Evolutionary conservation across 2,888 invertebrate genomes (phyloP).

Genomic region (Synergus umbraculus): DNA sequence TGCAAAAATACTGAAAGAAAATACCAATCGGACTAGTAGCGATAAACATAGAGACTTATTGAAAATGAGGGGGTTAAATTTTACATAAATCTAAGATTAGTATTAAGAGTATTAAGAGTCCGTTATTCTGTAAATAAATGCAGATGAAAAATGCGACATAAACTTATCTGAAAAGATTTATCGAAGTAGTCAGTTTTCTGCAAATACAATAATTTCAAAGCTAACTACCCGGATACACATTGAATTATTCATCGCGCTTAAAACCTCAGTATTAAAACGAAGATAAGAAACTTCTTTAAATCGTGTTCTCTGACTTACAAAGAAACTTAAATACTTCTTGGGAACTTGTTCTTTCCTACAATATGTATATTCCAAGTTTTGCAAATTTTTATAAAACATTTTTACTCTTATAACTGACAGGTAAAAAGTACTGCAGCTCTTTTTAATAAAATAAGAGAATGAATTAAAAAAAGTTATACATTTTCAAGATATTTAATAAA

Average conservation of each 20-base stretch:
- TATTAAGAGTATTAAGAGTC: too few relatives aligned
- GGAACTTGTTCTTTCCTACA: not conserved
- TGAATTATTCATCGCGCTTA: slow-evolving; percentile 20
- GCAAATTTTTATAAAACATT: not conserved
- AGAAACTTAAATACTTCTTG: slow-evolving; percentile 14
- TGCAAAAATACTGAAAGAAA: too few relatives aligned
- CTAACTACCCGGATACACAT: slow-evolving; percentile 8
- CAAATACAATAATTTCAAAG: not conserved
- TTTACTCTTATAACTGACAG: not conserved
- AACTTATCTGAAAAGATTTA: not conserved
- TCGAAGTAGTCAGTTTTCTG: not conserved
- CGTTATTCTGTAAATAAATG: too few relatives aligned
- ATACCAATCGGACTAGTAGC: too few relatives aligned
- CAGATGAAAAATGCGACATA: too few relatives aligned
- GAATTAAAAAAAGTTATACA: too few relatives aligned
- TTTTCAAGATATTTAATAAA: too few relatives aligned
- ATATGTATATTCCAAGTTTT: not conserved
- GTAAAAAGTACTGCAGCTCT: not conserved
- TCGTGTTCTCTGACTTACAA: slow-evolving; percentile 30
- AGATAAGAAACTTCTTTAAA: slow-evolving; percentile 35
- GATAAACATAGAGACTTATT: too few relatives aligned
- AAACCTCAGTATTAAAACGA: not conserved
- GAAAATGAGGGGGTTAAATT: too few relatives aligned
- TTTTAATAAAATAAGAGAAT: not conserved
- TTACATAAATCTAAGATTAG: too few relatives aligned